Conservation (phyloP, 2,888 invertebrate species). For the Penaeus monodon region DNA sequence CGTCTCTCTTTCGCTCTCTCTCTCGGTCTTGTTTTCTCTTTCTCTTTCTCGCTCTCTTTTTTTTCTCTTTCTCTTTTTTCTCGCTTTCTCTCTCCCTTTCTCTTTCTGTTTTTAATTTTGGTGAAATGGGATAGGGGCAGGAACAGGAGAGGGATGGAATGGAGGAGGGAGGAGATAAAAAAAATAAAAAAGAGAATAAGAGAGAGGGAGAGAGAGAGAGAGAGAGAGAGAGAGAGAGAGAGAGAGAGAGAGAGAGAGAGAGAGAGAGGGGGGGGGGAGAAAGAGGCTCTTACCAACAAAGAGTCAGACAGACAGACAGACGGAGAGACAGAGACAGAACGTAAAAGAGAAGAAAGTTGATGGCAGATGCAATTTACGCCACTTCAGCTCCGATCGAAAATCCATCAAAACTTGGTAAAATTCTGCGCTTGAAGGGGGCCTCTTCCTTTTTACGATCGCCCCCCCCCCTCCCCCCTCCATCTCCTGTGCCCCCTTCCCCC, state of each 20-base stretch:
- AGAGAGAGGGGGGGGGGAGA: neutral
- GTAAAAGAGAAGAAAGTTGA: slow-evolving; percentile 4
- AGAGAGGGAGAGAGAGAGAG: neutral
- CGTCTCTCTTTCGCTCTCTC: no score
- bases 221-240: neutral
- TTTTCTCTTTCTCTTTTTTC: no score
- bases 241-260: neutral
- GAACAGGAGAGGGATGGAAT: neutral
- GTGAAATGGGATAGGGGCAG: neutral
- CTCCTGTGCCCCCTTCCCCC: no score
- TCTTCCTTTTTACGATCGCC: no score
- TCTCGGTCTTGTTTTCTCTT: no score
- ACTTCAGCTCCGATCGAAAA: slow-evolving; percentile 51
- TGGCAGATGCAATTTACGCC: slow-evolving; percentile 50
- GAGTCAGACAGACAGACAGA: neutral
- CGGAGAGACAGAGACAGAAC: neutral
- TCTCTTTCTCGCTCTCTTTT: no score
- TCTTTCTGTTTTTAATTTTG: no score
- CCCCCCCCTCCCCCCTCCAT: no score
- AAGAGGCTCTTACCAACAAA: neutral
- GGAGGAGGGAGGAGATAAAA: neutral
- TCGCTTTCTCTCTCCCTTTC: no score
- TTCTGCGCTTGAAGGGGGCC: slow-evolving; percentile 34
- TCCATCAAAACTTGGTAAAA: slow-evolving; percentile 51
- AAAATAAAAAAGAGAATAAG: neutral